Percentiles rank a stretch among this genome's conserved stretches.
phyloP scores from a whole-genome alignment of 1,140 invertebrate genomes.

The Drosophila virilis region DNA sequence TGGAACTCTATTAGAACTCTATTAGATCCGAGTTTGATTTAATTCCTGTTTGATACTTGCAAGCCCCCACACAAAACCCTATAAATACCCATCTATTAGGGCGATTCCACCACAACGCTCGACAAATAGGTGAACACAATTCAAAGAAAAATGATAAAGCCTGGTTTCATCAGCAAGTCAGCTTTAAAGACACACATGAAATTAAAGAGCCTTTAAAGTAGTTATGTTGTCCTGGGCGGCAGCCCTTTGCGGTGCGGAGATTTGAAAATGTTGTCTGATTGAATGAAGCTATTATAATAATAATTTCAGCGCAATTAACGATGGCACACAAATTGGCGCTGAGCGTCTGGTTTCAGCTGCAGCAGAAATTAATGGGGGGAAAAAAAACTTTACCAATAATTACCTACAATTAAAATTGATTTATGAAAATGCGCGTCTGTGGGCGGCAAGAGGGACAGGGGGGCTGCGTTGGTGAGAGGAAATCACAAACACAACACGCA shows the following conservation, averaged over 20 bases:
- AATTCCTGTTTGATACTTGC: too few relatives aligned
- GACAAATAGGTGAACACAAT: too few relatives aligned
- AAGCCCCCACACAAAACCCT: too few relatives aligned
- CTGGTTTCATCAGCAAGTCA: too few relatives aligned
- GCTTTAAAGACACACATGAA: too few relatives aligned
- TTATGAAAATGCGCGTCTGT: slow-evolving; percentile 61
- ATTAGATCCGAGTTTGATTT: too few relatives aligned
- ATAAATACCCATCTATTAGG: too few relatives aligned
- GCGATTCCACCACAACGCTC: too few relatives aligned
- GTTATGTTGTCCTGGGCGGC: background rate
- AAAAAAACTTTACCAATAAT: slow-evolving; percentile 67
- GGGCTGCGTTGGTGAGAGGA: too few relatives aligned
- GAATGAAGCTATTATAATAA: slow-evolving; percentile 66
- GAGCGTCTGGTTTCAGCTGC: background rate
- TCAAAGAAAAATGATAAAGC: too few relatives aligned
- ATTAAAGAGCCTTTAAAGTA: slow-evolving; percentile 6
- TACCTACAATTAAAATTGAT: slow-evolving; percentile 83
- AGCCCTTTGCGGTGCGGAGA: background rate
- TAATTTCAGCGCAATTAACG: slow-evolving; percentile 70
- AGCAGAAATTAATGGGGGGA: background rate
- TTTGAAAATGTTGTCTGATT: slow-evolving; percentile 7
- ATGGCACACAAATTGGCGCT: slow-evolving; percentile 39
- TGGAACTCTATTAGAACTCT: too few relatives aligned
- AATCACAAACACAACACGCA: background rate
- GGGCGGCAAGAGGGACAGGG: background rate